Conservation (phyloP, 2,113 vertebrate genomes). For the Synodontis membranacea region DNA sequence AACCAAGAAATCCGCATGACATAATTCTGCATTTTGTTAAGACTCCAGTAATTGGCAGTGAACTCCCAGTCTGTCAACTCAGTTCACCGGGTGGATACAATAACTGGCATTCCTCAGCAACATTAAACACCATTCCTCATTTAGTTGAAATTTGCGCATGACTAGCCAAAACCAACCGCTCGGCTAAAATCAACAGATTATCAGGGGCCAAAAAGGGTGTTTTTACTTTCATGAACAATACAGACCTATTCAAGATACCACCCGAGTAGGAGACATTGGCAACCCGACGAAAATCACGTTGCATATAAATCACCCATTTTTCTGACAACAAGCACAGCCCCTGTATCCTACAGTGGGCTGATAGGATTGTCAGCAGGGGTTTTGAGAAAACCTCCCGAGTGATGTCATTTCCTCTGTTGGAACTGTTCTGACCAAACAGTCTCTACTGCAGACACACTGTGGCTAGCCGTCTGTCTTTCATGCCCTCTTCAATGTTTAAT, state of each 20-base stretch:
- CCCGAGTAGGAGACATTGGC: not conserved
- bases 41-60: slow-evolving; percentile 63
- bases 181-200: slow-evolving; percentile 34
- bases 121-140: slow-evolving; percentile 27
- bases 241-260: slow-evolving; percentile 29
- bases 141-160: slow-evolving; percentile 18
- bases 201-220: slow-evolving; percentile 20
- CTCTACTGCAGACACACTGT: slow-evolving; percentile 45
- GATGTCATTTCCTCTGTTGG: slow-evolving; percentile 42
- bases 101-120: slow-evolving; percentile 31
- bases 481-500: slow-evolving; percentile 63
- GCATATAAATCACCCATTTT: slow-evolving; percentile 26
- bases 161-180: slow-evolving; percentile 34
- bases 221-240: slow-evolving; percentile 39
- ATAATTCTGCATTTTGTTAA: slow-evolving; percentile 68
- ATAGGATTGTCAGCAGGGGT: slow-evolving; percentile 44
- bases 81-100: slow-evolving; percentile 35
- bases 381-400: slow-evolving; percentile 49
- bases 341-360: slow-evolving; percentile 59
- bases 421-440: not conserved
- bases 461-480: slow-evolving; percentile 43
- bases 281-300: not conserved
- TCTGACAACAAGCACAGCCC: slow-evolving; percentile 46
- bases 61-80: slow-evolving; percentile 43
- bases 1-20: slow-evolving; percentile 65